phyloP scores from a whole-genome alignment of 2,888 invertebrate genomes.

The Ephialtes manifestator region DNA sequence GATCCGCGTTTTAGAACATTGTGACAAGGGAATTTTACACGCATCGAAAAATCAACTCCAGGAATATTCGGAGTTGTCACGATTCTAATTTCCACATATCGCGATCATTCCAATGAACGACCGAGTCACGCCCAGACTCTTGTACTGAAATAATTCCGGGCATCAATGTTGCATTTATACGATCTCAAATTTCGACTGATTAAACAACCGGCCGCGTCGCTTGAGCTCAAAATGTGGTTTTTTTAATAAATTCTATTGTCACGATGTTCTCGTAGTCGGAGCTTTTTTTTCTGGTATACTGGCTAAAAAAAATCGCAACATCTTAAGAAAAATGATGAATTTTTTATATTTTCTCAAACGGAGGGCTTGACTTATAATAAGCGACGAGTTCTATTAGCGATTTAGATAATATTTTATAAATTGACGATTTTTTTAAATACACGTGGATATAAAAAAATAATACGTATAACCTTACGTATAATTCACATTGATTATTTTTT shows the following conservation, averaged over 20 bases:
- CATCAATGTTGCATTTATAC: constrained; percentile 54
- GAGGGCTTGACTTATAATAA: constrained; percentile 66
- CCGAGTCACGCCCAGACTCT: constrained; percentile 39
- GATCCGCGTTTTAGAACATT: constrained; percentile 15
- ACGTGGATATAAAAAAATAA: constrained; percentile 20
- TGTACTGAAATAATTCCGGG: constrained; percentile 46
- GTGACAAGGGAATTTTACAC: constrained; percentile 43
- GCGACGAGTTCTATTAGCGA: constrained; percentile 66
- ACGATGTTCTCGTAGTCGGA: constrained; percentile 9
- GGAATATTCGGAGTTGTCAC: constrained; percentile 7
- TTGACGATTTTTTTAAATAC: constrained; percentile 17
- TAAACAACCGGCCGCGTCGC: neutral
- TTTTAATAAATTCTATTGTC: constrained; percentile 3
- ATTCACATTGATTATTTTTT: neutral
- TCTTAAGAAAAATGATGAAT: neutral
- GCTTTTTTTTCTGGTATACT: neutral
- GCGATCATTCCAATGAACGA: constrained; percentile 64
- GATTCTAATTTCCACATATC: constrained; percentile 70
- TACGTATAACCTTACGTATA: constrained; percentile 23
- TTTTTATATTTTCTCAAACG: constrained; percentile 44
- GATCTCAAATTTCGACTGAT: constrained; percentile 33
- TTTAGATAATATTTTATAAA: constrained; percentile 39
- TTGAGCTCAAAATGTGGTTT: neutral
- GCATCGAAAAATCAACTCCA: neutral
- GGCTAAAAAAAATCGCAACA: neutral